Evolutionary conservation across 2,797 vertebrate genomes (phyloP).

Genomic region (Thamnophis elegans): DNA sequence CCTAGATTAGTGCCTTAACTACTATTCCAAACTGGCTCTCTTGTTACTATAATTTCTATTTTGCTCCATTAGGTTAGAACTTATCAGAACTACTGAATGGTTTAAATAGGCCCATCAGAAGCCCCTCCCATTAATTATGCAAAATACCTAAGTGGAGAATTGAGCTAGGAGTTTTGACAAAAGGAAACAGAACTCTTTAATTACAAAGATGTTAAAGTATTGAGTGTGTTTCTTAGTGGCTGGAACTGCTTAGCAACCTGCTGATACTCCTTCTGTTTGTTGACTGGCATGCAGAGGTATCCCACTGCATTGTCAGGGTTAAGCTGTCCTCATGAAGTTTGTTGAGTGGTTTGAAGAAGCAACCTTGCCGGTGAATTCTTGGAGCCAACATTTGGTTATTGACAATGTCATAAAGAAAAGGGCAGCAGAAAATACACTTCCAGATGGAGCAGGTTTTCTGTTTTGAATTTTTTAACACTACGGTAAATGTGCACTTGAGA

Average conservation of each 20-base stretch:
- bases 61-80: constrained; percentile 33
- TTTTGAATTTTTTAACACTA: not conserved
- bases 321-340: not conserved
- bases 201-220: constrained; percentile 38
- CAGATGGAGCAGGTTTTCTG: not conserved
- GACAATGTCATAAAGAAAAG: not conserved
- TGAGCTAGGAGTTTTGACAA: constrained; percentile 47
- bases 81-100: constrained; percentile 27
- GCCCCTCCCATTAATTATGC: constrained; percentile 49
- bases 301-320: not conserved
- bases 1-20: not conserved
- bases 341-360: not conserved
- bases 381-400: not conserved
- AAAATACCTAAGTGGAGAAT: constrained; percentile 46
- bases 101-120: constrained; percentile 26
- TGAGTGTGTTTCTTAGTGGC: constrained; percentile 15
- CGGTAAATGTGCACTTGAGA: not conserved
- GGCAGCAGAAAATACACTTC: not conserved
- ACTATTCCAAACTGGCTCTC: not conserved
- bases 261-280: not conserved
- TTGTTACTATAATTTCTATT: constrained; percentile 13
- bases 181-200: constrained; percentile 39
- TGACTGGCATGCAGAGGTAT: not conserved
- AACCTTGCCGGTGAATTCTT: not conserved
- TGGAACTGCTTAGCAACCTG: constrained; percentile 3